Evolutionary conservation across 2,888 invertebrate species (phyloP).

Genomic region (Cryptophagus acutangulus): DNA sequence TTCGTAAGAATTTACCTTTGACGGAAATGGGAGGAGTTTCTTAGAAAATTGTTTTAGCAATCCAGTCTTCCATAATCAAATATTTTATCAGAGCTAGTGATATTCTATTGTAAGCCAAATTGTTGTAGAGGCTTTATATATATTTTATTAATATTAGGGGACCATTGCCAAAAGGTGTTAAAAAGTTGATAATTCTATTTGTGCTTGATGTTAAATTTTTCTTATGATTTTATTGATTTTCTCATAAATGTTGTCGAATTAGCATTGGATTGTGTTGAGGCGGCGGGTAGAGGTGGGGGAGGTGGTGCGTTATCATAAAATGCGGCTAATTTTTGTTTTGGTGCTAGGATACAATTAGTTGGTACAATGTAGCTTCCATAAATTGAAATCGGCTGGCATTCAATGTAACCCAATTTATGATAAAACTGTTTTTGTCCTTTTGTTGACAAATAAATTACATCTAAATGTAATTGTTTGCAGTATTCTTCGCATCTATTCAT

Average conservation of each 20-base stretch:
- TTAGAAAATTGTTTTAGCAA: too few species aligned
- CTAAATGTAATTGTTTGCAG: conserved; percentile 59
- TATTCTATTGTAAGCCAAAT: too few species aligned
- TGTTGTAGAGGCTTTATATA: too few species aligned
- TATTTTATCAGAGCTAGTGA: too few species aligned
- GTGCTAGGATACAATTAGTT: conserved; percentile 14
- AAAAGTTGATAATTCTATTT: not conserved
- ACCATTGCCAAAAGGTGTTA: not conserved
- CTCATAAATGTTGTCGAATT: conserved; percentile 27
- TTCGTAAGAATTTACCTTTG: too few species aligned
- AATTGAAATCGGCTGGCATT: conserved; percentile 66
- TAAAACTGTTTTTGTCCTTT: conserved; percentile 73
- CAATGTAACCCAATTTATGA: conserved; percentile 64
- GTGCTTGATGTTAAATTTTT: too few species aligned
- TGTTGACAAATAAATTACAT: conserved; percentile 53
- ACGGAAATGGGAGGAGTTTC: too few species aligned
- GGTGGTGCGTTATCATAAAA: conserved; percentile 14
- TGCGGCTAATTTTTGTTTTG: conserved; percentile 10
- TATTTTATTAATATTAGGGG: not conserved
- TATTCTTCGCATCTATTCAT: conserved; percentile 73
- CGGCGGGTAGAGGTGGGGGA: conserved; percentile 28
- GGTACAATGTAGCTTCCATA: conserved; percentile 53
- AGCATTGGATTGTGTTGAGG: conserved; percentile 3
- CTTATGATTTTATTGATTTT: conserved; percentile 12
- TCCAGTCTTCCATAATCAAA: too few species aligned